Evolutionary conservation across 2,888 invertebrate genomes (phyloP).

Genomic region (Matsumyia berberina): DNA sequence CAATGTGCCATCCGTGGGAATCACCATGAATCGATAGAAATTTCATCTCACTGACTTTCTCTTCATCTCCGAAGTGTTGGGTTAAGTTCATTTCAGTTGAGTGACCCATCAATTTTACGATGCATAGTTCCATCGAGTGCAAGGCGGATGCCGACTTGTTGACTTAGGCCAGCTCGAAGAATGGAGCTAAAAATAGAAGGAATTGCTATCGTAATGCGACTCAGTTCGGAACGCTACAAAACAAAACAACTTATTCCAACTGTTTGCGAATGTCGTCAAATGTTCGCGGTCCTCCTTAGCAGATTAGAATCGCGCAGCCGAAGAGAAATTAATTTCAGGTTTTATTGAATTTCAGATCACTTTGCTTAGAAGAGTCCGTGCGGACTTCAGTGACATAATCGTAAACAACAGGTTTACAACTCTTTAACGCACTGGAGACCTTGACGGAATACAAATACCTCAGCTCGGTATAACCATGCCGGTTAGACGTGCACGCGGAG

Average conservation of each 20-base stretch:
- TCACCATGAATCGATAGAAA: conserved; percentile 24
- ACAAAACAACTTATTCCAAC: neutral
- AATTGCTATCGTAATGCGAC: neutral
- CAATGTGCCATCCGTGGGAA: neutral
- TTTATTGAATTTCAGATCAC: conserved; percentile 6
- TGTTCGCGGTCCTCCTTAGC: neutral
- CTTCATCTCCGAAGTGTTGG: neutral
- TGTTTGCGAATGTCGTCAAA: neutral
- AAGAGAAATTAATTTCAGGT: neutral
- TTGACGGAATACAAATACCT: conserved; percentile 1
- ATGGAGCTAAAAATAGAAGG: neutral
- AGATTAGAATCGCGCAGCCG: neutral
- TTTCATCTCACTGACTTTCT: conserved; percentile 10
- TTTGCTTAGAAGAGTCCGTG: conserved; percentile 2
- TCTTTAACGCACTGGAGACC: neutral
- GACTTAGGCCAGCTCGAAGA: neutral
- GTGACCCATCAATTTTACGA: conserved; percentile 10
- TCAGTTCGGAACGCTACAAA: neutral
- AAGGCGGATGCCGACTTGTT: neutral
- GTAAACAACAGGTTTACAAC: neutral
- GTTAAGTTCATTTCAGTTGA: conserved; percentile 7
- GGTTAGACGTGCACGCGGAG: neutral
- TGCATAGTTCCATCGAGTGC: neutral
- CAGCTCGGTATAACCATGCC: neutral
- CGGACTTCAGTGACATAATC: conserved; percentile 15